phyloP scores from a whole-genome alignment of 2,888 invertebrate genomes.

The Drosophila rubida region DNA sequence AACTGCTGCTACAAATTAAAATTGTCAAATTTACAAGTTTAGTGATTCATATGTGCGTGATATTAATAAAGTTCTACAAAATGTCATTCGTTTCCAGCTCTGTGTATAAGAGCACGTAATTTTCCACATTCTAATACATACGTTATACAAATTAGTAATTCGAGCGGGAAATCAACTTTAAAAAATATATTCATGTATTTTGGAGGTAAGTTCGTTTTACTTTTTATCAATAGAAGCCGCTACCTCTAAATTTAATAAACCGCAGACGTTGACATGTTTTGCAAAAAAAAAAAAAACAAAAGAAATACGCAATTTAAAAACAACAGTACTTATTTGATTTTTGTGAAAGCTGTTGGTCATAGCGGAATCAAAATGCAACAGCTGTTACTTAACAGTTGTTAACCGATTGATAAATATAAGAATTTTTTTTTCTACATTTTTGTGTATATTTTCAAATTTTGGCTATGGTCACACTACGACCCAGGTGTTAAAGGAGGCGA shows the following conservation, averaged over 20 bases:
- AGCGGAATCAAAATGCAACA: neutral
- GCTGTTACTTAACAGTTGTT: neutral
- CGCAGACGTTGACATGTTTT: too few species aligned
- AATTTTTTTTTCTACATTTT: neutral
- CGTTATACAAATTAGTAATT: neutral
- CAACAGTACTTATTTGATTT: neutral
- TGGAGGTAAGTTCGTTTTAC: neutral
- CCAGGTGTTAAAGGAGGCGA: neutral
- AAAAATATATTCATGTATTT: neutral
- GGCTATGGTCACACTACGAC: neutral
- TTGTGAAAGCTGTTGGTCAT: too few species aligned
- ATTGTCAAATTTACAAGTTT: neutral
- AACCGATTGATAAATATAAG: slow-evolving; percentile 13
- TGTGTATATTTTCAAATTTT: neutral
- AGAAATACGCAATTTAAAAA: neutral
- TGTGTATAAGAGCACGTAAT: neutral
- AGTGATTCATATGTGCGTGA: neutral
- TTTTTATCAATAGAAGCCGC: neutral
- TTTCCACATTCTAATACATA: neutral
- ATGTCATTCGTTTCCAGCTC: neutral
- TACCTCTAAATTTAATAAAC: neutral
- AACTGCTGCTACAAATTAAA: neutral
- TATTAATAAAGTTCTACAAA: neutral
- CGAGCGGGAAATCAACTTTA: neutral
- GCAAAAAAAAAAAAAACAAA: neutral